Conservation (phyloP, 2,113 vertebrate genomes). For the Anhinga rufa region DNA sequence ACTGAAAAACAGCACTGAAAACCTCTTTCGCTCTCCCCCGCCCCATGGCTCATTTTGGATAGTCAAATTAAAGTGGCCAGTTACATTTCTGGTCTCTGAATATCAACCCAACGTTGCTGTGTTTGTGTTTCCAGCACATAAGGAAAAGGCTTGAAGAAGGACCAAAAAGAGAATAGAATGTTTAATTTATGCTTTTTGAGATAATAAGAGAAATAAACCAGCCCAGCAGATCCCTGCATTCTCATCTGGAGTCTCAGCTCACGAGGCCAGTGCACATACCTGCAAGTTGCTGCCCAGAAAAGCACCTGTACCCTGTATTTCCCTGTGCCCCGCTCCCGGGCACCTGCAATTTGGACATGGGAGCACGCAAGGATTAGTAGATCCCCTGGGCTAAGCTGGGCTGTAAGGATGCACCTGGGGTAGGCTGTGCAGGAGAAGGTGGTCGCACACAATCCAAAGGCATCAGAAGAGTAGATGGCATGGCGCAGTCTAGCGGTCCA, state of each 20-base stretch:
- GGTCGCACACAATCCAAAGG: fast-evolving
- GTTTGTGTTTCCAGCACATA: neutral
- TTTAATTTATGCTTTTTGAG: neutral
- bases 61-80: neutral
- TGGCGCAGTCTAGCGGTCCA: fast-evolving
- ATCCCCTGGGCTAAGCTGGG: fast-evolving
- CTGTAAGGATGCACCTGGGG: neutral
- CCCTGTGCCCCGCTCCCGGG: fast-evolving
- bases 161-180: too few relatives aligned
- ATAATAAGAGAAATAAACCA: neutral
- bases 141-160: neutral
- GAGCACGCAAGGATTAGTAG: neutral
- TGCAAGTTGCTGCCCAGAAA: neutral
- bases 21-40: neutral
- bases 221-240: neutral
- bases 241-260: neutral
- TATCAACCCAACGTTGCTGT: neutral
- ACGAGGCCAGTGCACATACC: neutral
- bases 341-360: fast-evolving
- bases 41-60: neutral
- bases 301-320: neutral
- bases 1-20: neutral
- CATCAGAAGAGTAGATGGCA: fast-evolving
- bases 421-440: neutral
- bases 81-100: neutral